Evolutionary conservation across 2,797 vertebrate genomes (phyloP).

Genomic region (Acipenser transmontanus): DNA sequence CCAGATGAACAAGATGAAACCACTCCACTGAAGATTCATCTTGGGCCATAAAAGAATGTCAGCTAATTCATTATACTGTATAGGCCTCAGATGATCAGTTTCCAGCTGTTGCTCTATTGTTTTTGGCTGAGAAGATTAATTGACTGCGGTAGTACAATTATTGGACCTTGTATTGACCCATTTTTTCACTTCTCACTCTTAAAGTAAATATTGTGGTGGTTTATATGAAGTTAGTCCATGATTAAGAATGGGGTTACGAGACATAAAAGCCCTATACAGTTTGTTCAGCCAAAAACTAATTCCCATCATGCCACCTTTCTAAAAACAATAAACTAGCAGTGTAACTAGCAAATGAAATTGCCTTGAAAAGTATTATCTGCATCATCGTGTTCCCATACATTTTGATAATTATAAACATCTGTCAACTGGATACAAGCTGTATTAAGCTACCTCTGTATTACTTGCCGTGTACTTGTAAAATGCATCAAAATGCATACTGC

Average conservation of each 20-base stretch:
- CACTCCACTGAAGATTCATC: not conserved
- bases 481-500: not conserved
- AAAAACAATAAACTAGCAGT: conserved; percentile 33
- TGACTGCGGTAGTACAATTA: conserved; percentile 33
- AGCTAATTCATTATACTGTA: conserved; percentile 43
- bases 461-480: conserved; percentile 18
- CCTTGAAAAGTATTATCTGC: conserved; percentile 30
- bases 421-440: conserved; percentile 38
- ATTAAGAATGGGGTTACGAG: conserved; percentile 23
- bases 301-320: conserved; percentile 24
- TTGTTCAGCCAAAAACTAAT: conserved; percentile 26
- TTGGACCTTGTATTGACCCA: conserved; percentile 43
- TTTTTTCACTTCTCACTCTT: conserved; percentile 19
- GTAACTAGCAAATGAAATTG: conserved; percentile 27
- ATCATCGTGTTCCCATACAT: conserved; percentile 34
- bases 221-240: conserved; percentile 17
- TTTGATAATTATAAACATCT: conserved; percentile 49
- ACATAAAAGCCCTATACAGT: conserved; percentile 16
- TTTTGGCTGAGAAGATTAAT: conserved; percentile 10
- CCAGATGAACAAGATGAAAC: conserved; percentile 7
- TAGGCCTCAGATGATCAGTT: not conserved
- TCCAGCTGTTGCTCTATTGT: too few relatives aligned
- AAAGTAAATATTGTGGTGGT: conserved; percentile 28
- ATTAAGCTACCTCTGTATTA: conserved; percentile 36
- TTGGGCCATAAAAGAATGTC: conserved; percentile 26